Percentiles rank a stretch among this genome's conserved stretches.
phyloP scores from a whole-genome alignment of 2,888 invertebrate species.

The Cephus sareptanus region DNA sequence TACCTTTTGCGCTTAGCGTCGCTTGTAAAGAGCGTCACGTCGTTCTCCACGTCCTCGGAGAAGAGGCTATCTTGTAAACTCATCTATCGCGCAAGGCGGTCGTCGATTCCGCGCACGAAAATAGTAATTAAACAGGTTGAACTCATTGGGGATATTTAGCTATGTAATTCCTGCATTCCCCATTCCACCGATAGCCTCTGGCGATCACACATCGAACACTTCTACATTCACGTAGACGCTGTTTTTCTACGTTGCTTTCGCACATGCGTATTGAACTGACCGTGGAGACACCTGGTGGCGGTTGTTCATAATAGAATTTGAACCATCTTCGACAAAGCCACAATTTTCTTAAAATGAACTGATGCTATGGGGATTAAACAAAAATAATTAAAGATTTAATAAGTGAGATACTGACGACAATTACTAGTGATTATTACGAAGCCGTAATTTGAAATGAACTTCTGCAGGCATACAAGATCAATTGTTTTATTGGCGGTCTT shows the following conservation, averaged over 20 bases:
- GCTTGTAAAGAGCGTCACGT: constrained; percentile 53
- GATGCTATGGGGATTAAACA: background rate
- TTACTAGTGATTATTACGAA: background rate
- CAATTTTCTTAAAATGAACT: background rate
- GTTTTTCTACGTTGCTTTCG: background rate
- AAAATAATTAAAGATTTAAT: background rate
- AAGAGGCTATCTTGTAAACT: constrained; percentile 58
- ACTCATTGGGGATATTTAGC: constrained; percentile 3
- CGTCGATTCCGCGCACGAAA: background rate
- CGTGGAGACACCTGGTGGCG: background rate
- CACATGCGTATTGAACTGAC: background rate
- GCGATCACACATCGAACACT: background rate
- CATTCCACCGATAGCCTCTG: background rate
- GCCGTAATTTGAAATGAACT: background rate
- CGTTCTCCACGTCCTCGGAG: constrained; percentile 59
- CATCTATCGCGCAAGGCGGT: constrained; percentile 44
- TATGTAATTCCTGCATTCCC: constrained; percentile 8
- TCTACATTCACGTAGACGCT: background rate
- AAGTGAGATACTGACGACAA: background rate
- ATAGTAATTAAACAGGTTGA: background rate
- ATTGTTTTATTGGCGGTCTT: background rate
- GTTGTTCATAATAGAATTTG: background rate
- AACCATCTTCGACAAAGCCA: background rate
- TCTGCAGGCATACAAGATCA: background rate
- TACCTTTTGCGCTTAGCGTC: constrained; percentile 56